Evolutionary conservation across 2,113 vertebrate genomes (phyloP).

Genomic region (Micronisus gabar): DNA sequence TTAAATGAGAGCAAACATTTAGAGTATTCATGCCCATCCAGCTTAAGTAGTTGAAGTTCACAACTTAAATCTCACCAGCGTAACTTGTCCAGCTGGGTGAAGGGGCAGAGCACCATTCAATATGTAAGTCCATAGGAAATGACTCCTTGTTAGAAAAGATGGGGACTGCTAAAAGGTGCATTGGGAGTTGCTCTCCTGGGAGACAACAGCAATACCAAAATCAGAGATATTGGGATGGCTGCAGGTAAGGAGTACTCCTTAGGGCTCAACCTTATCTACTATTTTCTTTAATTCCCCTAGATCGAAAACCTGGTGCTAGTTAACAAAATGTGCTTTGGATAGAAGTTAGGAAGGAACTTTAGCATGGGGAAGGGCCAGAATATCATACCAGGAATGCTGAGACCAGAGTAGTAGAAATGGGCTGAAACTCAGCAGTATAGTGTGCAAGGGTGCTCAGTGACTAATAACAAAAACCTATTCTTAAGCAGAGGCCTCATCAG

Average conservation of each 20-base stretch:
- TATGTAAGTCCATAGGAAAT: not conserved
- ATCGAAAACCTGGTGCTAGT: not conserved
- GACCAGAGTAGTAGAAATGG: not conserved
- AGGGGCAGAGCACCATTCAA: not conserved
- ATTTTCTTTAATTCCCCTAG: not conserved
- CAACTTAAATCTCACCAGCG: not conserved
- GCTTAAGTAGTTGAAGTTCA: not conserved
- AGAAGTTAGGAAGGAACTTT: not conserved
- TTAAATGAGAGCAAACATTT: not conserved
- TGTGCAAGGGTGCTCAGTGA: not conserved
- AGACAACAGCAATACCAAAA: not conserved
- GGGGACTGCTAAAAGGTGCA: not conserved
- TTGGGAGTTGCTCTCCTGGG: not conserved
- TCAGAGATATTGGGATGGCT: not conserved
- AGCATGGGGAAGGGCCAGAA: not conserved
- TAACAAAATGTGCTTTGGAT: not conserved
- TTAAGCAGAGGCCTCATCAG: not conserved
- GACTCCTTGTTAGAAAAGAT: not conserved
- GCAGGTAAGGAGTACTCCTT: not conserved
- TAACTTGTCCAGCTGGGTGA: not conserved
- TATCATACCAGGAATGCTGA: not conserved
- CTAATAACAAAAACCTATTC: conserved; percentile 8
- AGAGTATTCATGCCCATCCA: not conserved
- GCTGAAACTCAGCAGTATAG: not conserved
- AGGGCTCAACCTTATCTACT: not conserved